Conservation (phyloP, 2,113 vertebrate species). For the Neotragus moschatus region DNA sequence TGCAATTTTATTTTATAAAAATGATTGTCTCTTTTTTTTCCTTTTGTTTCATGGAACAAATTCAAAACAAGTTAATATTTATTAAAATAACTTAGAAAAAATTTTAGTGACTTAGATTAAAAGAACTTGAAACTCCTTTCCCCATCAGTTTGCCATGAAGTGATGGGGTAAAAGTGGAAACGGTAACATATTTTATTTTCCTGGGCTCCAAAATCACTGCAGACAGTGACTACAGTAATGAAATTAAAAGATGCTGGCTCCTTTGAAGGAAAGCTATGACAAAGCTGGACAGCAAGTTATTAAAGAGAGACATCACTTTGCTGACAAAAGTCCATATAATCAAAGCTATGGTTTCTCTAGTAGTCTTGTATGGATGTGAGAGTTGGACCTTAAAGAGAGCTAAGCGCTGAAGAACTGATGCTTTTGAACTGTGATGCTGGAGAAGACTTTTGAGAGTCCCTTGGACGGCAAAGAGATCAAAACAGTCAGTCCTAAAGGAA, state of each 20-base stretch:
- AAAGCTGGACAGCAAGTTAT: background rate
- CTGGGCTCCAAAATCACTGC: background rate
- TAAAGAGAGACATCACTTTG: background rate
- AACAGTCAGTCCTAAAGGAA: background rate
- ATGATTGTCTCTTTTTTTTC: background rate
- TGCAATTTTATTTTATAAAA: background rate
- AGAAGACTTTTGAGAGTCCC: background rate
- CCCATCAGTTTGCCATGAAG: background rate
- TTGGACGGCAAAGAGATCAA: background rate
- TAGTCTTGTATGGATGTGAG: background rate
- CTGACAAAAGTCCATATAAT: background rate
- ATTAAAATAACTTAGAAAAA: background rate
- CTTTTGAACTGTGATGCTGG: background rate
- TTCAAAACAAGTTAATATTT: background rate
- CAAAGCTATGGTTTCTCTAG: background rate
- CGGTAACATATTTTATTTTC: background rate
- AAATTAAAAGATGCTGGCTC: background rate
- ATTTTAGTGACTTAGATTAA: background rate
- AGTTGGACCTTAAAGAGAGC: background rate
- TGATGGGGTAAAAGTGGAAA: background rate
- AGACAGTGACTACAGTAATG: background rate
- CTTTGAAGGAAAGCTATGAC: background rate
- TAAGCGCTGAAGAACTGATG: accelerated
- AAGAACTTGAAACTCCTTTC: background rate
- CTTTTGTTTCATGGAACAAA: background rate